Base-by-base conservation (phyloP, 2,888 invertebrate genomes). In the Blastobasis lacticolella region DNA sequence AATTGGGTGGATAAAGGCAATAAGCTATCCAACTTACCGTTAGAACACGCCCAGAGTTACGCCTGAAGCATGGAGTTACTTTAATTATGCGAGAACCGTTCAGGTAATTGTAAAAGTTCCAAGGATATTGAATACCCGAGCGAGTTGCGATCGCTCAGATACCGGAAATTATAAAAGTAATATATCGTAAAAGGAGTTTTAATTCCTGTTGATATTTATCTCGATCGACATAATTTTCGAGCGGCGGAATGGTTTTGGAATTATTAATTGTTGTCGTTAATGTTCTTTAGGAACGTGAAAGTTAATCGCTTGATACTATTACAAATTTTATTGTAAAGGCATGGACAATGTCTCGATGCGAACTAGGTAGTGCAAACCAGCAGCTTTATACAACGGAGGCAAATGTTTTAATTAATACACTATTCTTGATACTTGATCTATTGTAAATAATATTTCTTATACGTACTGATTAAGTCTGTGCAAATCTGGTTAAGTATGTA, bases 1-100 rank as follows among this genome's bases (percentile, higher is more conserved):
- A 94, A 94, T 75, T 94, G 95, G 92, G 95, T 95, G 41, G 95
- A 95, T 52, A 94, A 94, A 58, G 94, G 94, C 7, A 92, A 90
- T 62, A 92, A 92, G 71, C 73, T 92, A 59, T 89, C 92, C 38
- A 91, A 91, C 55, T 89, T 93, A 66, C 90, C 92, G 42, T 75
- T 93, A 56, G 93, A 93, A 75, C 93, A 93, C 48, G 90, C 91
- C 6, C 91, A 91, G 63, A 91, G 90, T 61, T 91, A 90, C 71
- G 91, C 91, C 75, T 91, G 81, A 90, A 67, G n/a, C 23, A 55
- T n/a, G 6, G 65, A 75, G 78, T 78, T 76, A 76, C 78, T 78
- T 67, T 68, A 81, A 60, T 61, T 67, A 65, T 63, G 61, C 54
- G 51, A 45, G 49, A 52, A 51, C 41, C 42, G 42, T 46, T 41